phyloP scores from a whole-genome alignment of 2,113 vertebrate genomes.

The Ammodytes dubius region DNA sequence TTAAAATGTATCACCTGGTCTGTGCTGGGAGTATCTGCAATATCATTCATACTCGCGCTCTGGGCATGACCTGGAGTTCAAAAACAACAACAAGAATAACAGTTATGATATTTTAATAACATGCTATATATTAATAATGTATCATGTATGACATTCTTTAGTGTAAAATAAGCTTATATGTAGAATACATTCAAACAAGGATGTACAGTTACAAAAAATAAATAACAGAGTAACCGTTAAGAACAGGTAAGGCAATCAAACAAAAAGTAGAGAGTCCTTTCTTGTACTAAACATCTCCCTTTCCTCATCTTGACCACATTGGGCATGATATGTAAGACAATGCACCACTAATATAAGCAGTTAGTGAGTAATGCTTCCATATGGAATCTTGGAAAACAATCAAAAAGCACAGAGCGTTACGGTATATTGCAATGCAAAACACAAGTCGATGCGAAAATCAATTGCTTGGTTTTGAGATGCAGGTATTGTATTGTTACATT shows the following conservation, averaged over 20 bases:
- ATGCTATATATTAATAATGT: background rate
- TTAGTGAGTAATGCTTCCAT: background rate
- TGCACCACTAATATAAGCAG: background rate
- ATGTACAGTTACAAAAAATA: background rate
- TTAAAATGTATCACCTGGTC: conserved; percentile 89
- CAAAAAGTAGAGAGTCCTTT: background rate
- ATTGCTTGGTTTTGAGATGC: background rate
- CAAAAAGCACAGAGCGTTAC: background rate
- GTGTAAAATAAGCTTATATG: background rate
- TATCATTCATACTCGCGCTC: conserved; percentile 98
- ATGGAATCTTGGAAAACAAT: background rate
- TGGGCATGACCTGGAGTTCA: conserved; percentile 89
- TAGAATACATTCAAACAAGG: background rate
- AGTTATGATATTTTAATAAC: conserved; percentile 1
- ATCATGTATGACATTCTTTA: background rate
- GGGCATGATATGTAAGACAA: background rate
- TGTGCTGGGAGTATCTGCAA: conserved; percentile 91
- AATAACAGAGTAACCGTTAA: background rate
- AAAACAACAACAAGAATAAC: conserved; percentile 14
- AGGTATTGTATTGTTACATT: background rate
- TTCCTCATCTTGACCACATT: background rate
- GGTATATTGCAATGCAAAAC: background rate
- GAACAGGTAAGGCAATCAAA: background rate
- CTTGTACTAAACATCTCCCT: background rate
- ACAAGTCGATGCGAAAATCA: background rate